Evolutionary conservation across 2,797 vertebrate species (phyloP).

Genomic region (Aldrovandia affinis): DNA sequence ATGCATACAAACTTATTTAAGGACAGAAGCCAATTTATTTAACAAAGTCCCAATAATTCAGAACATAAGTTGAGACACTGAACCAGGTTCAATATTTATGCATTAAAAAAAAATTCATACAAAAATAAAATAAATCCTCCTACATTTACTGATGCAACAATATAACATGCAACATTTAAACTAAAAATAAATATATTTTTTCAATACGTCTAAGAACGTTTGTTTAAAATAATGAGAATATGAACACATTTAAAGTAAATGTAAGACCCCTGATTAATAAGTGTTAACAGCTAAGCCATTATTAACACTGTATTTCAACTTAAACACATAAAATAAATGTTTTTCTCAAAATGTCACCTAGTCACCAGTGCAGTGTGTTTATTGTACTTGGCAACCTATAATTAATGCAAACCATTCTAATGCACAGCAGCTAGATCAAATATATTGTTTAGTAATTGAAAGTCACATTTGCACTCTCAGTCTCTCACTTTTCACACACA

Average conservation of each 20-base stretch:
- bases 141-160: conserved; percentile 9
- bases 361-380: background rate
- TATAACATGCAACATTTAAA: background rate
- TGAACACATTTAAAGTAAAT: conserved; percentile 40
- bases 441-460: background rate
- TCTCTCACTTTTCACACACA: background rate
- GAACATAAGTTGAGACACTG: background rate
- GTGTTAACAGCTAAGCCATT: background rate
- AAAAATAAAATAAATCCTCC: background rate
- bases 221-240: conserved; percentile 38
- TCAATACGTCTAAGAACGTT: background rate
- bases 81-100: too few relatives aligned
- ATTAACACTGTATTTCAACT: background rate
- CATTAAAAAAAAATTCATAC: too few relatives aligned
- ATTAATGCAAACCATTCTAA: background rate
- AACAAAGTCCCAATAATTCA: background rate
- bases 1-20: background rate
- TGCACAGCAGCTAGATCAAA: background rate
- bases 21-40: conserved; percentile 7
- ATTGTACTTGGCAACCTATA: background rate
- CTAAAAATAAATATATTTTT: background rate
- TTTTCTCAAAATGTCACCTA: background rate
- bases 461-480: background rate
- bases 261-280: background rate
- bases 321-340: background rate